These are phyloP conservation scores for Brachionus paranguensis DNA, from an alignment of 1,140 invertebrate genomes.

Conservation along the genomic window DNA sequence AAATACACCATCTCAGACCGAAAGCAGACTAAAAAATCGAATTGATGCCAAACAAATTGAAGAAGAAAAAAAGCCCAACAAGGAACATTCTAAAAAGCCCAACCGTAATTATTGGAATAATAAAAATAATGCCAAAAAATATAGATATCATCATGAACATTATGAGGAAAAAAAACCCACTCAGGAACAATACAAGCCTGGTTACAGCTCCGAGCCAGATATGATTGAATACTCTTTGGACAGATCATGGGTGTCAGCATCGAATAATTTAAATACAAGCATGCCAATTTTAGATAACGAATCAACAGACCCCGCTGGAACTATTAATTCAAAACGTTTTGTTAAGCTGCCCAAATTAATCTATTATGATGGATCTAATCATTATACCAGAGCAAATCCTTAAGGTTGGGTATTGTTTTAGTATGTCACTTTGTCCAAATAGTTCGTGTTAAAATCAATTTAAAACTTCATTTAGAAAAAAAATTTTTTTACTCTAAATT, in stretches of 20 bases:
- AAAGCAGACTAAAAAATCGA: background rate
- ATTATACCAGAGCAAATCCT: background rate
- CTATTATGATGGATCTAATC: constrained; percentile 37
- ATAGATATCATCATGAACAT: background rate
- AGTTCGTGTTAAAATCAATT: background rate
- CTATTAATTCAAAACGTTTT: constrained; percentile 12
- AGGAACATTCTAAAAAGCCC: background rate
- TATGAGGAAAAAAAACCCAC: background rate
- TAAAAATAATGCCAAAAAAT: background rate
- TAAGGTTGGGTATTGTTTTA: background rate
- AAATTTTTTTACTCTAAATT: background rate
- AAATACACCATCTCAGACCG: background rate
- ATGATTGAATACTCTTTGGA: constrained; percentile 31
- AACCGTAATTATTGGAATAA: constrained; percentile 16
- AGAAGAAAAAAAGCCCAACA: background rate
- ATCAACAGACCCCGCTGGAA: background rate
- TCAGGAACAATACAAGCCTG: constrained; percentile 24
- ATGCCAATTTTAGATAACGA: constrained; percentile 29
- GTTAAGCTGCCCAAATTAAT: constrained; percentile 29
- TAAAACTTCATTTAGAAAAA: background rate
- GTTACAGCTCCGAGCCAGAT: constrained; percentile 28
- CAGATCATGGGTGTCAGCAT: background rate
- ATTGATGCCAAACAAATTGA: background rate
- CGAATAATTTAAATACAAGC: constrained; percentile 12
- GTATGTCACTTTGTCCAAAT: background rate